Conservation (phyloP, 2,113 vertebrate genomes). For the Willisornis vidua region DNA sequence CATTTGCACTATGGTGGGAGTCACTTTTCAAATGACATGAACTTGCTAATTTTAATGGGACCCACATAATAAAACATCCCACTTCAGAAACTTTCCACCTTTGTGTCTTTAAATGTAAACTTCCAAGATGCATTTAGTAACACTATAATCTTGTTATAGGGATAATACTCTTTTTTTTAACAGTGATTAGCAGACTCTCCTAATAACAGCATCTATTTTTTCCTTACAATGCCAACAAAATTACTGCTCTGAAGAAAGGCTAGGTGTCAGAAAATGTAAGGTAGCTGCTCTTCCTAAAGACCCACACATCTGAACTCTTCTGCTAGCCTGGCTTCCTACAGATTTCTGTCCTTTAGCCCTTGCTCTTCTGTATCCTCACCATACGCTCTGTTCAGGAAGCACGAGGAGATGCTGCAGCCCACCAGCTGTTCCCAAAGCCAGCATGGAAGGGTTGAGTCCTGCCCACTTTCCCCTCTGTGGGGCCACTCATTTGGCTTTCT, state of each 20-base stretch:
- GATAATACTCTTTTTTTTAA: background rate
- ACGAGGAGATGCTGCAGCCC: background rate
- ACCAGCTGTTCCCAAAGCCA: slow-evolving; percentile 15
- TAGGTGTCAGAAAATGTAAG: background rate
- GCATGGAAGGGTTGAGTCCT: background rate
- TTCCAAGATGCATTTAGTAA: background rate
- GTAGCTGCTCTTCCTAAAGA: background rate
- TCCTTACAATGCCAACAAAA: background rate
- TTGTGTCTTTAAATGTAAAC: background rate
- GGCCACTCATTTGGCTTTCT: background rate
- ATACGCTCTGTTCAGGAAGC: background rate
- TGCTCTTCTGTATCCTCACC: slow-evolving; percentile 9
- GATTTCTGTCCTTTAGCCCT: slow-evolving; percentile 43
- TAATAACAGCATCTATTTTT: background rate
- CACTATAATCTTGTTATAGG: background rate
- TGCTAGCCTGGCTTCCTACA: background rate
- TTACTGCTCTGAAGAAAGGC: background rate
- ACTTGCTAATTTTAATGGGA: background rate
- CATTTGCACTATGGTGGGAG: rapidly evolving
- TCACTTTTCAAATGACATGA: background rate
- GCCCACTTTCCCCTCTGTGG: background rate
- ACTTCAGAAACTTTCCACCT: background rate
- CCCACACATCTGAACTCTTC: background rate
- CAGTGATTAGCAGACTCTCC: background rate
- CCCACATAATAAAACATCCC: background rate